phyloP scores from a whole-genome alignment of 2,113 vertebrate species.

The Platysteira castanea region DNA sequence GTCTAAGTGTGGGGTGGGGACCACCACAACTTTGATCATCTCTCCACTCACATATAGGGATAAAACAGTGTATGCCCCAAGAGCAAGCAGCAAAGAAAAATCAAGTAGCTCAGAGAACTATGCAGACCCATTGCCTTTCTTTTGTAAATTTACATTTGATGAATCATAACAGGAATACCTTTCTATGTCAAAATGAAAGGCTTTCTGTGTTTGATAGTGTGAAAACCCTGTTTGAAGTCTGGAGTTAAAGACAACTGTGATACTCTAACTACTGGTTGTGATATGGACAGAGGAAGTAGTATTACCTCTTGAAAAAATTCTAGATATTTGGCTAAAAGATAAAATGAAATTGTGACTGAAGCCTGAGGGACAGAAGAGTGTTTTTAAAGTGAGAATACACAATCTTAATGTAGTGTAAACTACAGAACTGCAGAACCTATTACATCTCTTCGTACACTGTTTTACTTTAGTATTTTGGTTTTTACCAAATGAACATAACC shows the following conservation, averaged over 20 bases:
- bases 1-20: not conserved
- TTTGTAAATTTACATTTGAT: not conserved
- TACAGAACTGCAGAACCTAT: not conserved
- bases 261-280: not conserved
- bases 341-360: not conserved
- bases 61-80: not conserved
- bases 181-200: not conserved
- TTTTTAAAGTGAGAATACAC: not conserved
- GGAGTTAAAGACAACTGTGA: not conserved
- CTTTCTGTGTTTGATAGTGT: not conserved
- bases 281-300: not conserved
- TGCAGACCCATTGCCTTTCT: not conserved
- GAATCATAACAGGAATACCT: not conserved
- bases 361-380: not conserved
- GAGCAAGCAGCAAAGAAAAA: not conserved
- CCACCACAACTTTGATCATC: not conserved
- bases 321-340: not conserved
- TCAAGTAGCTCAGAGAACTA: not conserved
- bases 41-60: not conserved
- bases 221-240: not conserved
- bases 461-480: not conserved
- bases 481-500: not conserved
- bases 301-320: not conserved
- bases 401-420: not conserved
- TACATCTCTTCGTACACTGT: not conserved